Percentiles rank a stretch among this genome's conserved stretches.
Evolutionary conservation across 2,797 vertebrate species (phyloP).

Genomic region (Channa striata): DNA sequence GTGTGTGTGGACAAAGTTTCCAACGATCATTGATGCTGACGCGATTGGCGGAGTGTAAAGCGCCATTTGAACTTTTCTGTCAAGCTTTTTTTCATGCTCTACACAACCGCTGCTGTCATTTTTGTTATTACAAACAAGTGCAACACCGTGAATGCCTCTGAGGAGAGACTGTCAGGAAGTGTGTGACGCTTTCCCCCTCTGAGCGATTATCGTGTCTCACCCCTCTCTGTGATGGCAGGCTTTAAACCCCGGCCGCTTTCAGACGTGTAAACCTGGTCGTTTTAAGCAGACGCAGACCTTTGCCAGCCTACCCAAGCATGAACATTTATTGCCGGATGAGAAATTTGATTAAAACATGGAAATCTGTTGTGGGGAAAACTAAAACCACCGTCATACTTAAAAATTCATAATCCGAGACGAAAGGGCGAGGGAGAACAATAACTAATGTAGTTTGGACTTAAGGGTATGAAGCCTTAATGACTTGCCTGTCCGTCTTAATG

Average conservation of each 20-base stretch:
- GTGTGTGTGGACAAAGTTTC: no score
- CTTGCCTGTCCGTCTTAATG: constrained; percentile 24
- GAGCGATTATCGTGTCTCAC: neutral
- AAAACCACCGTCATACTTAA: constrained; percentile 15
- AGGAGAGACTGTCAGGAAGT: constrained; percentile 8
- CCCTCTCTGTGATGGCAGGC: neutral
- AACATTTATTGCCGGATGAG: constrained; percentile 18
- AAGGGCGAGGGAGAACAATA: constrained; percentile 6
- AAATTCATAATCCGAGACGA: constrained; percentile 29
- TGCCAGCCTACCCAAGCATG: constrained; percentile 1
- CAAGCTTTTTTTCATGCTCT: neutral
- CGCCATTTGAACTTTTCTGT: neutral
- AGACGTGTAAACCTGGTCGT: neutral
- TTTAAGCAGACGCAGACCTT: neutral
- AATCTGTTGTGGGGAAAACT: constrained; percentile 8
- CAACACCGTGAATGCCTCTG: constrained; percentile 10
- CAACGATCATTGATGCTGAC: neutral
- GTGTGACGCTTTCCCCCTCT: constrained; percentile 15
- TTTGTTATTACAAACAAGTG: constrained; percentile 9
- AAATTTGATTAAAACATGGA: constrained; percentile 25
- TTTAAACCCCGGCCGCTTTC: neutral
- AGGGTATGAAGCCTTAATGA: no score
- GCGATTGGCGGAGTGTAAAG: neutral
- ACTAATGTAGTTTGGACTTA: no score
- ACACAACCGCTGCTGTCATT: neutral